These are phyloP conservation scores for Falco rusticolus DNA, from an alignment of 2,797 vertebrate genomes.

Conservation along the genomic window DNA sequence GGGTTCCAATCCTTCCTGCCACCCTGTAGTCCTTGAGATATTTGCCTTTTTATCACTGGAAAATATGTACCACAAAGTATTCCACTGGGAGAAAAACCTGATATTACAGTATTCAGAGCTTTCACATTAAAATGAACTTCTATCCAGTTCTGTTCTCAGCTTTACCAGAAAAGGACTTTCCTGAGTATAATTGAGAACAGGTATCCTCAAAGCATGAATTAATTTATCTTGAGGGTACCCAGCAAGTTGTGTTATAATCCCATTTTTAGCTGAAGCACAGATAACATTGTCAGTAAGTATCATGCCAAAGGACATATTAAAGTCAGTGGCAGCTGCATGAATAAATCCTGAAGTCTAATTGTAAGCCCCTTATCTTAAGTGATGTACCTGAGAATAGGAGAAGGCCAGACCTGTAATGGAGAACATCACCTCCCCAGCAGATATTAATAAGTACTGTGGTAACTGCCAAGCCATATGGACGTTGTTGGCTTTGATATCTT, in stretches of 20 bases:
- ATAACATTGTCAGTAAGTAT: background rate
- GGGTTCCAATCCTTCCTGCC: background rate
- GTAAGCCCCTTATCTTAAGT: background rate
- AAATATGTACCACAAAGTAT: background rate
- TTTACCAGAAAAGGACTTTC: slow-evolving; percentile 14
- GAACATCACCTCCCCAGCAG: slow-evolving; percentile 96
- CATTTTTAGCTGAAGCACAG: background rate
- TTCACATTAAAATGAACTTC: background rate
- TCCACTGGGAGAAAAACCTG: background rate
- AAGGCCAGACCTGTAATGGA: slow-evolving; percentile 96
- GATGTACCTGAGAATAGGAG: slow-evolving; percentile 92
- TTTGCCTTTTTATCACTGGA: background rate
- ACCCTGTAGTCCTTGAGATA: background rate
- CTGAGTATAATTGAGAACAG: background rate
- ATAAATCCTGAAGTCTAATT: background rate
- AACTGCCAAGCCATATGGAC: slow-evolving; percentile 92
- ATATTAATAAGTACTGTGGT: slow-evolving; percentile 90
- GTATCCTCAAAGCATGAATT: background rate
- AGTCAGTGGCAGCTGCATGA: background rate
- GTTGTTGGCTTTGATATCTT: slow-evolving; percentile 86
- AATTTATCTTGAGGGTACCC: background rate
- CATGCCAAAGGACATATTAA: background rate
- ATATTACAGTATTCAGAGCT: background rate
- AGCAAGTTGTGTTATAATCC: background rate
- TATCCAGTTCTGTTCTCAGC: background rate